Base-by-base conservation (phyloP, 2,797 vertebrate species). In the Esox masquinongy region DNA sequence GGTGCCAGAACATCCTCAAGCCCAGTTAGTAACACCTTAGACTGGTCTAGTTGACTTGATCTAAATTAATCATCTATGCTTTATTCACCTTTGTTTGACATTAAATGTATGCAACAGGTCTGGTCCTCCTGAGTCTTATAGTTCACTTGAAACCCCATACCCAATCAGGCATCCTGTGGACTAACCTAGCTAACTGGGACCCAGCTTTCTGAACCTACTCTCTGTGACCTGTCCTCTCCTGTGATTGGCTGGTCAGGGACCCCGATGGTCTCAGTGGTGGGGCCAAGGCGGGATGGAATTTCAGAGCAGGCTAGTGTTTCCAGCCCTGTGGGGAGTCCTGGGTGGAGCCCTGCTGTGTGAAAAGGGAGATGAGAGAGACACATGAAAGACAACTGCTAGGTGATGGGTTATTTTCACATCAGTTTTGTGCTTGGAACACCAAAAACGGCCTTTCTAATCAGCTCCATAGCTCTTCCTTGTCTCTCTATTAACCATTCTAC, bases 201-300 rank as follows among this genome's bases (percentile, higher is more conserved):
- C 34, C 49, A 36, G 36, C 26, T 78, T 34, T 19, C 15, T 36
- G 61, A 61, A 79, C 69, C 76, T 74, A 34, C 79, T 81, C 53
- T 26, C 31, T 34, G 68, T 80, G 74, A 80, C 81, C 74, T 78
- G 64, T 81, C 59, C 49, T 51, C 16, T 73, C 11, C 83, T 71
- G 63, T 51, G 73, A 84, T 85, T 81, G 82, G 80, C 79, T 78
- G 59, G 68, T 75, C 6, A 9, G 49, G 79, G 78, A 78, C 77
- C 84, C 82, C 85, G 74, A 77, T 77, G 68, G 73, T 77, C 77
- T 84, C 67, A 19, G 67, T 66, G 79, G 83, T 78, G 79, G 74
- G 77, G 83, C 79, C 61, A 63, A 70, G 26, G 36, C 66, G 79
- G 69, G 69, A 67, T 87, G 82, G 77, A 84, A 80, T 89, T 88